Conservation (phyloP, 2,888 invertebrate genomes). For the Ariolimax columbianus region DNA sequence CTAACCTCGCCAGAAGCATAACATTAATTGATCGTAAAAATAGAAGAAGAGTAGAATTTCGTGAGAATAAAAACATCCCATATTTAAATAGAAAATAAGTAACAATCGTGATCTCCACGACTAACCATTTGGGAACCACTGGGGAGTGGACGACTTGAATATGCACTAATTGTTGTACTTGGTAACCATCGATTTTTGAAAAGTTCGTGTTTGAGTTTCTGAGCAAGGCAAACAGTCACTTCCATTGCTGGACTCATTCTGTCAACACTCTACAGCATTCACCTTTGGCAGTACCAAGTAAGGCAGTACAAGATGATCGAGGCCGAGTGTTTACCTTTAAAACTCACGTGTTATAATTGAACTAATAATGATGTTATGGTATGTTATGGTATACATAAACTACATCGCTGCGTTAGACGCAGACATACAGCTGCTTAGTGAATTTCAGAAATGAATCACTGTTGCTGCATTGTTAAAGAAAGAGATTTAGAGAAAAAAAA, state of each 20-base stretch:
- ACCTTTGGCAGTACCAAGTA: background rate
- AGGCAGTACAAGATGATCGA: background rate
- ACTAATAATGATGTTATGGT: no score
- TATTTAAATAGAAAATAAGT: no score
- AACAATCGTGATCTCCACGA: no score
- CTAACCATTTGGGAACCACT: no score
- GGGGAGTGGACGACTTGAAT: background rate
- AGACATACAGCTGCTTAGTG: no score
- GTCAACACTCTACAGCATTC: background rate
- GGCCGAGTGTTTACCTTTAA: background rate
- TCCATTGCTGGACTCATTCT: background rate
- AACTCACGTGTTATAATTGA: background rate
- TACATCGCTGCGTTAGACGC: no score
- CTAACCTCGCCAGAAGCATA: no score
- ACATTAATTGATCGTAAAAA: no score
- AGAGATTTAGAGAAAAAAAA: no score
- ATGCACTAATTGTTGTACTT: conserved; percentile 1
- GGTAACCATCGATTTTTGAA: background rate
- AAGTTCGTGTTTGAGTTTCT: background rate
- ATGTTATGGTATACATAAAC: no score
- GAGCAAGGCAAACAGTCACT: background rate
- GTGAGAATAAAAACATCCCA: no score
- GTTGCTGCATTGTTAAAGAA: background rate
- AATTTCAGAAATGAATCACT: background rate
- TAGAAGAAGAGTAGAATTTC: no score